A percentile compares a stretch with the other conserved stretches of the same genome.
phyloP scores from a whole-genome alignment of 2,888 invertebrate genomes.

The Nomada ferruginata region DNA sequence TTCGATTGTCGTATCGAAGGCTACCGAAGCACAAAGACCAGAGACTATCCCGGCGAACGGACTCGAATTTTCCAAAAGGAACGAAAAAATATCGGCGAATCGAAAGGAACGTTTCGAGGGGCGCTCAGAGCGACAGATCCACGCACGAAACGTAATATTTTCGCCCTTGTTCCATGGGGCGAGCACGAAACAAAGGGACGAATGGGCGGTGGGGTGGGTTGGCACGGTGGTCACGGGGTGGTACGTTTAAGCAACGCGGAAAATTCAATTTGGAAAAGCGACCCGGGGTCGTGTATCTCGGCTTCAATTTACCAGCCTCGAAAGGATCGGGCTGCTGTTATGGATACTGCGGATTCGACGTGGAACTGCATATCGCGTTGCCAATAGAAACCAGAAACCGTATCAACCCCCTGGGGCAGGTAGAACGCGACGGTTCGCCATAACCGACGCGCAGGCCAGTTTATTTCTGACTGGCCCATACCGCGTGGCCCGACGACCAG shows the following conservation, averaged over 20 bases:
- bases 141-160: slow-evolving; percentile 30
- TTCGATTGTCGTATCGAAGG: too few species aligned
- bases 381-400: slow-evolving; percentile 72
- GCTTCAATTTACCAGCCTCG: slow-evolving; percentile 68
- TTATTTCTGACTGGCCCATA: slow-evolving; percentile 56
- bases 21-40: too few species aligned
- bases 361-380: slow-evolving; percentile 69
- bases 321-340: slow-evolving; percentile 70
- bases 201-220: not conserved
- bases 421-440: slow-evolving; percentile 57
- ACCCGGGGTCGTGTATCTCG: slow-evolving; percentile 68
- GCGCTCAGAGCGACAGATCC: not conserved
- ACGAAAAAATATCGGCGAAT: not conserved
- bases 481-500: not conserved
- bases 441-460: slow-evolving; percentile 40
- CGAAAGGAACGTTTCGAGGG: not conserved
- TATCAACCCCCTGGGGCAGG: slow-evolving; percentile 63
- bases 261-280: slow-evolving; percentile 72
- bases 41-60: too few species aligned
- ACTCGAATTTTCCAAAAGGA: too few species aligned
- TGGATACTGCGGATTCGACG: slow-evolving; percentile 71
- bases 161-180: slow-evolving; percentile 8
- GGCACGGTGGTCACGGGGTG: not conserved
- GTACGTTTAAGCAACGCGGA: slow-evolving; percentile 65
- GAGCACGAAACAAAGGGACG: slow-evolving; percentile 7